These are phyloP conservation scores for Drosophila nikananu DNA, from an alignment of 1,140 invertebrate species.

Conservation along the genomic window DNA sequence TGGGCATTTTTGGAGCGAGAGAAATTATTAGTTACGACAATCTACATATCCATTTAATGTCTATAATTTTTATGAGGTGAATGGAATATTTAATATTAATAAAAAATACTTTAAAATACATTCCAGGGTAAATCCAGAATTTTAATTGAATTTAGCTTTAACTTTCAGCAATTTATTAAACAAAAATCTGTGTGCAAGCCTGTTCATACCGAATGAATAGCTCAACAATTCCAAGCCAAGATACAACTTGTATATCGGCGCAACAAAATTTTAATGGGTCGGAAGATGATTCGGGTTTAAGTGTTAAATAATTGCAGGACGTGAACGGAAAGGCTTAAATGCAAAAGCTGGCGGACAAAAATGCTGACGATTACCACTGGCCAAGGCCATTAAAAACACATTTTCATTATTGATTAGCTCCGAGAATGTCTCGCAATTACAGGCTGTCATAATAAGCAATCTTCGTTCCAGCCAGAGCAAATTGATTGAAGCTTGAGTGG, in stretches of 20 bases:
- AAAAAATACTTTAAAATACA: too few relatives aligned
- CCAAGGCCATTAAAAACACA: constrained; percentile 60
- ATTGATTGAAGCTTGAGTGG: constrained; percentile 57
- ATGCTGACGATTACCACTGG: constrained; percentile 47
- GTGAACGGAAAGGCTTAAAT: constrained; percentile 37
- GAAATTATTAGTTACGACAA: too few relatives aligned
- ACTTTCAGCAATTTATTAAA: not conserved
- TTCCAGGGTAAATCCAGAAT: too few relatives aligned
- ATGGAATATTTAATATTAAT: too few relatives aligned
- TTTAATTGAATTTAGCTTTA: not conserved
- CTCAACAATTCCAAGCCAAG: constrained; percentile 3
- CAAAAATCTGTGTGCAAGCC: not conserved
- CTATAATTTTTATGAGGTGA: too few relatives aligned
- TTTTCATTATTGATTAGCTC: constrained; percentile 78
- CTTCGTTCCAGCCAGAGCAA: constrained; percentile 34
- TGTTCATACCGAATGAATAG: not conserved
- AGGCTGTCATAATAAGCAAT: constrained; percentile 68
- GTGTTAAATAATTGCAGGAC: constrained; percentile 72
- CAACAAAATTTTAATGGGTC: constrained; percentile 42
- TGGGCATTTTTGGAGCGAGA: not conserved
- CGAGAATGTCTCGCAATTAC: constrained; percentile 61
- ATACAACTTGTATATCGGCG: constrained; percentile 12
- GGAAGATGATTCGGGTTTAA: constrained; percentile 63
- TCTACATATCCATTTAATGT: too few relatives aligned
- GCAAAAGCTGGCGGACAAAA: constrained; percentile 44